These are phyloP conservation scores for Bacillus rossius DNA, from an alignment of 1,140 invertebrate species.

Conservation along the genomic window DNA sequence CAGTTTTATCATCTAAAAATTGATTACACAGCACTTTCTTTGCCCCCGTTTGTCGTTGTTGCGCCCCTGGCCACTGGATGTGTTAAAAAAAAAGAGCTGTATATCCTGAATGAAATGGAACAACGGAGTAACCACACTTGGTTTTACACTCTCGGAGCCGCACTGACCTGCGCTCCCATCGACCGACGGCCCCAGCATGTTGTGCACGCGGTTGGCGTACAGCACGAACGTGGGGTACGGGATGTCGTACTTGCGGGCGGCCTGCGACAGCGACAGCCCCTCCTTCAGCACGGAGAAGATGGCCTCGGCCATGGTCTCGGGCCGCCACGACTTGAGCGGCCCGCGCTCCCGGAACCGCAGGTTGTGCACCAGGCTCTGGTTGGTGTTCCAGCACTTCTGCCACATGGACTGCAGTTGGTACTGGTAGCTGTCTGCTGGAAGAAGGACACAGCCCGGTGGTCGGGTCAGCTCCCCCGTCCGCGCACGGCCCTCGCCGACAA, in stretches of 20 bases:
- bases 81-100: too few relatives aligned
- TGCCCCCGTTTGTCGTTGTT: too few relatives aligned
- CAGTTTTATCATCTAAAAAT: too few relatives aligned
- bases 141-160: too few relatives aligned
- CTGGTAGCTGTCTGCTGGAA: slow-evolving; percentile 83
- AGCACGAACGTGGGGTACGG: slow-evolving; percentile 90
- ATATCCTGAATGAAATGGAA: too few relatives aligned
- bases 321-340: slow-evolving; percentile 86
- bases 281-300: slow-evolving; percentile 88
- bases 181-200: slow-evolving; percentile 85
- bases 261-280: slow-evolving; percentile 81
- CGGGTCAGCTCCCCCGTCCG: too few relatives aligned
- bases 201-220: slow-evolving; percentile 90
- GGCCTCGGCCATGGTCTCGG: slow-evolving; percentile 90
- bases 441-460: not conserved
- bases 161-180: slow-evolving; percentile 76
- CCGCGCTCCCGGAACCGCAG: slow-evolving; percentile 86
- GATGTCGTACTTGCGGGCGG: slow-evolving; percentile 88
- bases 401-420: slow-evolving; percentile 90
- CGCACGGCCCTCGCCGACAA: too few relatives aligned
- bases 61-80: too few relatives aligned
- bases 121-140: too few relatives aligned
- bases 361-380: slow-evolving; percentile 81
- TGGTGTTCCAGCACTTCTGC: slow-evolving; percentile 92
- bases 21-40: too few relatives aligned